Evolutionary conservation across 2,888 invertebrate genomes (phyloP).

Genomic region (Eurytoma californica): DNA sequence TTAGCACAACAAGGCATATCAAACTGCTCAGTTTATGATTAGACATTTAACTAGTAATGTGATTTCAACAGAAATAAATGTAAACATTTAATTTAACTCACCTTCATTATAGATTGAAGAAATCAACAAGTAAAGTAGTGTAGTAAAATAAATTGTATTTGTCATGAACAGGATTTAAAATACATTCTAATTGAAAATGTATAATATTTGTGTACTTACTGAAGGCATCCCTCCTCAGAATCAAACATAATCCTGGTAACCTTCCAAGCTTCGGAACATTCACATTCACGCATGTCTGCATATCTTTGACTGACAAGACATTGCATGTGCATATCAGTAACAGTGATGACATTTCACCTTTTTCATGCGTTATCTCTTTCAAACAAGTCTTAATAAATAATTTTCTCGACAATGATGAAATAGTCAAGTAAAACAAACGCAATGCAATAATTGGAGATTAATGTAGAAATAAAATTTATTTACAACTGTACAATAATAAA

Average conservation of each 20-base stretch:
- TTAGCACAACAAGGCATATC: neutral
- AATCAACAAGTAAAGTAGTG: slow-evolving; percentile 12
- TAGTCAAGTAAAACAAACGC: slow-evolving; percentile 24
- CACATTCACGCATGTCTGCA: slow-evolving; percentile 58
- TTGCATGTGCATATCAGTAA: slow-evolving; percentile 57
- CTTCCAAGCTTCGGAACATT: slow-evolving; percentile 62
- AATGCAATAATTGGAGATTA: slow-evolving; percentile 25
- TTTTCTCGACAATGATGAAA: slow-evolving; percentile 36
- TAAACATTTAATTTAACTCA: slow-evolving; percentile 46
- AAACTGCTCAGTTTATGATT: neutral
- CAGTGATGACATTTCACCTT: slow-evolving; percentile 68
- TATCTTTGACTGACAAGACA: slow-evolving; percentile 61
- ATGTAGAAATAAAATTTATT: slow-evolving; percentile 57
- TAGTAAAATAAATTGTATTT: slow-evolving; percentile 1
- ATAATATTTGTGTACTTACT: slow-evolving; percentile 62
- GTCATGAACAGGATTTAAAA: slow-evolving; percentile 26
- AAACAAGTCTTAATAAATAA: slow-evolving; percentile 31
- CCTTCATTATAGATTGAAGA: slow-evolving; percentile 48
- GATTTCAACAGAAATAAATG: slow-evolving; percentile 23
- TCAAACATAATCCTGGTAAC: slow-evolving; percentile 60
- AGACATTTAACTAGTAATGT: neutral
- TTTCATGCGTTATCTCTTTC: slow-evolving; percentile 45
- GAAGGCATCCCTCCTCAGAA: slow-evolving; percentile 62
- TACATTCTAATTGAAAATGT: slow-evolving; percentile 15
- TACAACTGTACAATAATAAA: slow-evolving; percentile 54